Base-by-base conservation (phyloP, 2,888 invertebrate species). In the Omphaloscelis lunosa region DNA sequence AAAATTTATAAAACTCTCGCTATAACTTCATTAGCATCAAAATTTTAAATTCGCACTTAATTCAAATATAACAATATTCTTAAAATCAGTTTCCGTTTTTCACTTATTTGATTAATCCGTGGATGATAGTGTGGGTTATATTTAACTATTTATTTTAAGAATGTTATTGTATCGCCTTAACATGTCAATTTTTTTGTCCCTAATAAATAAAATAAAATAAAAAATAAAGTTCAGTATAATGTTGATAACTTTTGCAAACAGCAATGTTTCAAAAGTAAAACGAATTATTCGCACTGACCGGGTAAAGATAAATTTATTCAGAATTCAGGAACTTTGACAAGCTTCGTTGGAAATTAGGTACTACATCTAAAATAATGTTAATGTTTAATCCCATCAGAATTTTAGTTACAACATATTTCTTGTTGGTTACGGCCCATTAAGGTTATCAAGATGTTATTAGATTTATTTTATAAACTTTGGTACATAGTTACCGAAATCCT, bases 401-500 rank as follows among this genome's bases (percentile, higher is more conserved):
- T 82, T 70, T 56, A 34, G 53, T 41, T 70, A 23, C 12, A 63
- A 51, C 34, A 53, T 81, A 81, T 62, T 70, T 56, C 56, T 82
- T 61, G 76, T 75, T 70, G 27, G 51, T 81, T 63, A 74, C 29
- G 17, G 23, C 58, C 68, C 34, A 53, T 68, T 74, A 68, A 58
- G 27, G 56, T 29, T 67, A 67, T 62, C 56, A 62, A 61, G 80
- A 73, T 79, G 48, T 34, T 65, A n/a, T 68, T 68, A 61, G 27
- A 66, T 80, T 59, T 66, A 80, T 66, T 79, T 70, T 39, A 27
- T 45, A 72, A 80, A 66, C 45, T 72, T 79, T 59, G 41, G 41
- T 58, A 63, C 29, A 27, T 34, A 20, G 15, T 61, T 67, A 34
- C 41, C 9, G 12, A 79, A 79, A 79, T 69, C 27, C 20, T 68